Conservation (phyloP, 1,140 invertebrate species). For the Euura lappo region DNA sequence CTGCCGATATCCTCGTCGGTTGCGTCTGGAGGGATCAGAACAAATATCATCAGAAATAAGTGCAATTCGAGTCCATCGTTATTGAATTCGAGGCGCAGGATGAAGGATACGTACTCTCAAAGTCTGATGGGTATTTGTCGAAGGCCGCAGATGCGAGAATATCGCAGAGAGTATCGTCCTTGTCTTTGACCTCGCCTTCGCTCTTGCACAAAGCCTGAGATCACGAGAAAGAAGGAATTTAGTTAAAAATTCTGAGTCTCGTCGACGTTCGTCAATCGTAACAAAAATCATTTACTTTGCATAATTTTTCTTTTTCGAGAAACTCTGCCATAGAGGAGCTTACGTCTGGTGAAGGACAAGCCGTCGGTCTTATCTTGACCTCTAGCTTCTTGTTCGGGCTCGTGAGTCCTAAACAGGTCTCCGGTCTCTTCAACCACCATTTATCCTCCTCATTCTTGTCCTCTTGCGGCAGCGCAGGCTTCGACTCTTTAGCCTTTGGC, state of each 20-base stretch:
- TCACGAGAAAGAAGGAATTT: too few species aligned
- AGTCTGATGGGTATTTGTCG: constrained; percentile 55
- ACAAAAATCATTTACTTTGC: constrained; percentile 40
- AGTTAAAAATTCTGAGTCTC: too few species aligned
- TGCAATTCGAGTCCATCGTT: not conserved
- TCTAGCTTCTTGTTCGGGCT: constrained; percentile 28
- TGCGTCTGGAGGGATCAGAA: constrained; percentile 39
- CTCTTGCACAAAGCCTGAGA: constrained; percentile 35
- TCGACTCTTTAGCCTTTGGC: constrained; percentile 27
- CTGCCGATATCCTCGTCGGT: constrained; percentile 57
- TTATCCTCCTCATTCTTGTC: constrained; percentile 33
- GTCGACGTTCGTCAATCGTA: not conserved
- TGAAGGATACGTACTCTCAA: constrained; percentile 47
- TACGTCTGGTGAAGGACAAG: constrained; percentile 38
- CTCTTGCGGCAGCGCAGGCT: constrained; percentile 11
- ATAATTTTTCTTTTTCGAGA: constrained; percentile 52
- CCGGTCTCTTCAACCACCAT: constrained; percentile 49
- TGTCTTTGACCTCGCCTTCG: constrained; percentile 41
- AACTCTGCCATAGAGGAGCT: constrained; percentile 55
- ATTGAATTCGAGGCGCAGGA: not conserved
- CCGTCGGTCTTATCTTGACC: constrained; percentile 24
- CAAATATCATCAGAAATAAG: constrained; percentile 6
- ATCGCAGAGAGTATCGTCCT: constrained; percentile 50
- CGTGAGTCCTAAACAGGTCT: constrained; percentile 31
- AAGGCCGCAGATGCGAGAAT: constrained; percentile 51